Evolutionary conservation across 2,797 vertebrate species (phyloP).

Genomic region (Carduelis carduelis): DNA sequence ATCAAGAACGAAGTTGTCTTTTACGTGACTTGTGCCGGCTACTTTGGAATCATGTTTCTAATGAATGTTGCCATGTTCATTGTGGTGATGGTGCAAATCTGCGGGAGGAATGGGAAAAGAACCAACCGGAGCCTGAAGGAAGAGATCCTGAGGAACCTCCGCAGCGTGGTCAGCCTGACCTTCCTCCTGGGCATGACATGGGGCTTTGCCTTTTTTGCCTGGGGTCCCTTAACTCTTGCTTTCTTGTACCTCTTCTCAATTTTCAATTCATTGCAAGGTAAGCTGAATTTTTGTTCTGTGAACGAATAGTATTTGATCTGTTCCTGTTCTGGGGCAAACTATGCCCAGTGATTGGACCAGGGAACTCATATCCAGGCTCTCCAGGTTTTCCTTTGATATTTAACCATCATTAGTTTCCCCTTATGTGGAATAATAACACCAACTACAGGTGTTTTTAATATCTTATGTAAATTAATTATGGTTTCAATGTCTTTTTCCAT

Average conservation of each 20-base stretch:
- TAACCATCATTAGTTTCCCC: background rate
- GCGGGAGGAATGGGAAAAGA: conserved; percentile 93
- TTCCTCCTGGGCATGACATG: conserved; percentile 97
- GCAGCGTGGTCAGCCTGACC: conserved; percentile 92
- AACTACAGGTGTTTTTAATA: background rate
- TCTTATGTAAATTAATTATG: background rate
- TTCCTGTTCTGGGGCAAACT: background rate
- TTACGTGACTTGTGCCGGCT: conserved; percentile 88
- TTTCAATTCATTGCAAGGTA: conserved; percentile 97
- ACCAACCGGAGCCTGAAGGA: conserved; percentile 89
- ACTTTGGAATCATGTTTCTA: conserved; percentile 92
- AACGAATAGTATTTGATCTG: background rate
- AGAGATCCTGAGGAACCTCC: conserved; percentile 90
- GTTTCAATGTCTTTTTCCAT: background rate
- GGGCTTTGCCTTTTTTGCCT: conserved; percentile 96
- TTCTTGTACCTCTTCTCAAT: conserved; percentile 95
- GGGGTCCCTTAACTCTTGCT: conserved; percentile 85
- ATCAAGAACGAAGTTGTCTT: conserved; percentile 82
- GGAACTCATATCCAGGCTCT: background rate
- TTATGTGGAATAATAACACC: background rate
- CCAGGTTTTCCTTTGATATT: background rate
- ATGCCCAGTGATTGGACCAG: background rate
- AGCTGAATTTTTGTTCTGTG: background rate
- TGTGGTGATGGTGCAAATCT: conserved; percentile 98
- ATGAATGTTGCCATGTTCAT: conserved; percentile 96